A percentile compares a stretch with the other conserved stretches of the same genome.
phyloP scores from a whole-genome alignment of 2,888 invertebrate species.

The Cabera pusaria region DNA sequence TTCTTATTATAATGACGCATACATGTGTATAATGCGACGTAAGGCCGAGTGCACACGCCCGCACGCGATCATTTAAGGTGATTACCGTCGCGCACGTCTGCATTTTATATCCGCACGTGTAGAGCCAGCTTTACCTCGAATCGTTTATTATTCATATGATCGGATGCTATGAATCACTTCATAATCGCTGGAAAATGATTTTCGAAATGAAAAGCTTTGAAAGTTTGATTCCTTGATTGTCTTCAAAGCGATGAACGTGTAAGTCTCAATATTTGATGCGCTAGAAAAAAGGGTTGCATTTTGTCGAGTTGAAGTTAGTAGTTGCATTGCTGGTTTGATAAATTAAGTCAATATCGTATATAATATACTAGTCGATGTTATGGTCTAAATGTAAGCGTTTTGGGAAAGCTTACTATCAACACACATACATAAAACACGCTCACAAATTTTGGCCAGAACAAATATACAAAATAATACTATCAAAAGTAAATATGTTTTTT shows the following conservation, averaged over 20 bases:
- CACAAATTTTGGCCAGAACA: too few relatives aligned
- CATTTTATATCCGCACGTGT: conserved; percentile 26
- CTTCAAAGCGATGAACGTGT: background rate
- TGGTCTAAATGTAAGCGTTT: too few relatives aligned
- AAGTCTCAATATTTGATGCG: too few relatives aligned
- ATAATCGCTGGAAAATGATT: conserved; percentile 25
- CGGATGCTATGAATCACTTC: conserved; percentile 27
- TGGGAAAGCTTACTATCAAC: too few relatives aligned
- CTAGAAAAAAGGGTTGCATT: too few relatives aligned
- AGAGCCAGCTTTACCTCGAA: conserved; percentile 14
- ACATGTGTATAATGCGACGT: conserved; percentile 24
- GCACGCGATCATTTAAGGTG: conserved; percentile 30
- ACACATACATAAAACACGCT: too few relatives aligned
- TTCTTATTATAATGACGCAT: conserved; percentile 23
- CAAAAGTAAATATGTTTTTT: too few relatives aligned
- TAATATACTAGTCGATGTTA: too few relatives aligned
- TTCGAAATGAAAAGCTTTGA: conserved; percentile 13
- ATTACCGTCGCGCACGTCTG: conserved; percentile 29
- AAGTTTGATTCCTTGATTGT: conserved; percentile 10
- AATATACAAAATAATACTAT: too few relatives aligned
- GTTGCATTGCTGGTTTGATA: too few relatives aligned
- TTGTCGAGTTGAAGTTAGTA: too few relatives aligned
- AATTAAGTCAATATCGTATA: too few relatives aligned
- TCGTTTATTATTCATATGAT: conserved; percentile 25
- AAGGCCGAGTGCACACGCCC: conserved; percentile 24